Percentiles rank a stretch among this genome's conserved stretches.
Evolutionary conservation across 2,113 vertebrate species (phyloP).

Genomic region (Anolis carolinensis): DNA sequence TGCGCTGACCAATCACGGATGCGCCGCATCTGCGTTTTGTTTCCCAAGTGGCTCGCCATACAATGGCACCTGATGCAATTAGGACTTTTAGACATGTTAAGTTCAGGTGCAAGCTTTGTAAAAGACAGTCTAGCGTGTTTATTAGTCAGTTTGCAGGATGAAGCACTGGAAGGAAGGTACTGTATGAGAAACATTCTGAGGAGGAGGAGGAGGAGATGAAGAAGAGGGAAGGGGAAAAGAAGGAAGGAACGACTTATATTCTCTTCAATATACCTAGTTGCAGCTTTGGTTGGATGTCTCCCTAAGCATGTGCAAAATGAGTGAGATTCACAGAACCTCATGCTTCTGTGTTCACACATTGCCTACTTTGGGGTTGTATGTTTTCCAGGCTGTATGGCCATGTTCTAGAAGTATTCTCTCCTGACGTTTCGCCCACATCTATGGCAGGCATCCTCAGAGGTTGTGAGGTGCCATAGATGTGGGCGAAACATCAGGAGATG

Average conservation of each 20-base stretch:
- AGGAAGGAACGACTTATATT: not conserved
- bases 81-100: constrained; percentile 53
- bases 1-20: constrained; percentile 62
- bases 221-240: not conserved
- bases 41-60: constrained; percentile 51
- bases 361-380: too few relatives aligned
- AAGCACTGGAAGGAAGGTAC: constrained; percentile 30
- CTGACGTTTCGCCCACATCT: too few relatives aligned
- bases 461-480: too few relatives aligned
- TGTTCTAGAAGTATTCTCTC: too few relatives aligned
- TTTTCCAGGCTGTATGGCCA: too few relatives aligned
- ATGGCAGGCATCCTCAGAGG: too few relatives aligned
- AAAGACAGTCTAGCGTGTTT: not conserved
- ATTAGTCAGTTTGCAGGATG: not conserved
- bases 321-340: too few relatives aligned
- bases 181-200: constrained; percentile 44
- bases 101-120: constrained; percentile 52
- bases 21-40: constrained; percentile 56
- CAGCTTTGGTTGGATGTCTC: too few relatives aligned
- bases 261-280: not conserved
- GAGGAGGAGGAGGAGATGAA: not conserved
- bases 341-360: too few relatives aligned
- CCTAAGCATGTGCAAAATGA: not conserved
- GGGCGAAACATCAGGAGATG: too few relatives aligned
- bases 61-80: constrained; percentile 66